Evolutionary conservation across 2,888 invertebrate species (phyloP).

Genomic region (Oscheius sp.): DNA sequence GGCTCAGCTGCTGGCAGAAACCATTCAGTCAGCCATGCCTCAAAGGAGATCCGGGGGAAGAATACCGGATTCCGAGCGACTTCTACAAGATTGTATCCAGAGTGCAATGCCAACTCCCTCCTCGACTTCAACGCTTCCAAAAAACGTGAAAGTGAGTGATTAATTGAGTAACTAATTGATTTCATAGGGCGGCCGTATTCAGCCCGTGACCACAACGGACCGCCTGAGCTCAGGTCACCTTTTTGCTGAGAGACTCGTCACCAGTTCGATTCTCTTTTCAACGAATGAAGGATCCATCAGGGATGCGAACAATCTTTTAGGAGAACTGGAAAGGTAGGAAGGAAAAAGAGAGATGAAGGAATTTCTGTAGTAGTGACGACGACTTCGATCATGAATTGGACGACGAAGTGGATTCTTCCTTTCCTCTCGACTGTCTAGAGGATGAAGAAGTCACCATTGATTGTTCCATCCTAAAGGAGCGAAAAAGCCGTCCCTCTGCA

Average conservation of each 20-base stretch:
- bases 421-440: conserved; percentile 27
- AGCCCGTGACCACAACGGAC: conserved; percentile 22
- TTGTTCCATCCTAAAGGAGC: conserved; percentile 9
- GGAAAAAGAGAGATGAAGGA: not conserved
- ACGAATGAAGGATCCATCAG: conserved; percentile 9
- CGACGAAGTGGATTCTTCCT: conserved; percentile 3
- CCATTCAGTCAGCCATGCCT: conserved; percentile 27
- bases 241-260: conserved; percentile 7
- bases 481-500: not conserved
- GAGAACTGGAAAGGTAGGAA: not conserved
- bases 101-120: conserved; percentile 5
- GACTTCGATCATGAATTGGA: conserved; percentile 17
- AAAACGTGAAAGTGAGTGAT: conserved; percentile 25
- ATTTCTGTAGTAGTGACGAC: conserved; percentile 7
- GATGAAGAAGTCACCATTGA: conserved; percentile 24
- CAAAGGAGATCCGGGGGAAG: not conserved
- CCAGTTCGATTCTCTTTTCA: not conserved
- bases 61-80: not conserved
- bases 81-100: conserved; percentile 15
- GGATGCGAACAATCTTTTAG: conserved; percentile 1
- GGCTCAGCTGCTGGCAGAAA: conserved; percentile 13
- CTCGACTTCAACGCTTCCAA: conserved; percentile 2
- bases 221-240: conserved; percentile 25
- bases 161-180: not conserved
- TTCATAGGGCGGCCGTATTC: conserved; percentile 22